These are phyloP conservation scores for Vimba vimba DNA, from an alignment of 2,113 vertebrate species.

Conservation along the genomic window DNA sequence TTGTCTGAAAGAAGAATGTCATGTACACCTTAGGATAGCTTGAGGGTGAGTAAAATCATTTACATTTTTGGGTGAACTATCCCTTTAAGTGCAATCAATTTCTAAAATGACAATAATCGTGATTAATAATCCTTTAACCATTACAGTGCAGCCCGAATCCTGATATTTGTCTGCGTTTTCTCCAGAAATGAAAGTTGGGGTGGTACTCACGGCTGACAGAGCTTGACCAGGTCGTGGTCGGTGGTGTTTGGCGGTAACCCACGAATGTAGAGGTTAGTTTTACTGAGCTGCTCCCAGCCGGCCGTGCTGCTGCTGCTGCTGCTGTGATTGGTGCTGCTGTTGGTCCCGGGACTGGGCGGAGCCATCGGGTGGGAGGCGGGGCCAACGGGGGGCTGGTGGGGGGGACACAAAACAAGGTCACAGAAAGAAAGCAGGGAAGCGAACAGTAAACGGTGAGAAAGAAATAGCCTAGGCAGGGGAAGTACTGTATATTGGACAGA, in stretches of 20 bases:
- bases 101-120: too few species aligned
- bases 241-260: constrained; percentile 94
- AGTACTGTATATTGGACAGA: background rate
- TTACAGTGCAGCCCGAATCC: too few species aligned
- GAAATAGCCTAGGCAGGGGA: too few species aligned
- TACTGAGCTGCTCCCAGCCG: constrained; percentile 98
- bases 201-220: constrained; percentile 97
- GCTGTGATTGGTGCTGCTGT: constrained; percentile 91
- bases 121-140: too few species aligned
- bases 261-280: constrained; percentile 99
- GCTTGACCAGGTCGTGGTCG: constrained; percentile 97
- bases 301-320: constrained; percentile 92
- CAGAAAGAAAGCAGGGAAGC: constrained; percentile 32
- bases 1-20: too few species aligned
- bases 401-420: constrained; percentile 35
- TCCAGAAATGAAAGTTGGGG: background rate
- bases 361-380: constrained; percentile 91
- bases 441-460: constrained; percentile 39
- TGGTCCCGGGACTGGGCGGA: constrained; percentile 96
- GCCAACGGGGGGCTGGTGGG: constrained; percentile 86
- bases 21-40: too few species aligned
- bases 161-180: too few species aligned
- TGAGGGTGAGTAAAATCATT: too few species aligned
- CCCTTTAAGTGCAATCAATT: too few species aligned
- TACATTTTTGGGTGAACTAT: too few species aligned